Evolutionary conservation across 2,888 invertebrate species (phyloP).

Genomic region (Parasteatoda lunata): DNA sequence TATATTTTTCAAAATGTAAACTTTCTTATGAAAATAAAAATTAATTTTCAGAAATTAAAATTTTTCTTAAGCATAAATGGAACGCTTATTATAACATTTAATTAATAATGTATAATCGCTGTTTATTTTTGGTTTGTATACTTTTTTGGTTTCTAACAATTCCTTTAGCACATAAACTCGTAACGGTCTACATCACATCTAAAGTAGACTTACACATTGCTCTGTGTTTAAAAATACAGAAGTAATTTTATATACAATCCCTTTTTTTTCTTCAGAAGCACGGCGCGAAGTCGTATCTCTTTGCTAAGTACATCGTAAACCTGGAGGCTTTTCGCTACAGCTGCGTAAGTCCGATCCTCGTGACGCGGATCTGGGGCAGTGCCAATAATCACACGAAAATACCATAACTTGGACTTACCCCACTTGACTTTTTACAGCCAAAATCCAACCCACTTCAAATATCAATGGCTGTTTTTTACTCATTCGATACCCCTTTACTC

Average conservation of each 20-base stretch:
- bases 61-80: too few species aligned
- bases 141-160: too few species aligned
- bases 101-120: too few species aligned
- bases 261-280: slow-evolving; percentile 10
- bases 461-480: slow-evolving; percentile 11
- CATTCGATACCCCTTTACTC: background rate
- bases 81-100: too few species aligned
- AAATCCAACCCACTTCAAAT: slow-evolving; percentile 54
- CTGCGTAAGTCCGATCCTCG: slow-evolving; percentile 40
- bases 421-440: slow-evolving; percentile 29
- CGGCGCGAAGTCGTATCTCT: slow-evolving; percentile 63
- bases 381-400: slow-evolving; percentile 56
- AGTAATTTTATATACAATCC: slow-evolving; percentile 27
- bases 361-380: slow-evolving; percentile 38
- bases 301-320: slow-evolving; percentile 66
- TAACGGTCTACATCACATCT: too few species aligned
- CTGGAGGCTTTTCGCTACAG: slow-evolving; percentile 55
- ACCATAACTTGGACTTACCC: slow-evolving; percentile 64
- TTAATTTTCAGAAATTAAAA: too few species aligned
- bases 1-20: too few species aligned
- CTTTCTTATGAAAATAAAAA: too few species aligned
- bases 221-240: too few species aligned
- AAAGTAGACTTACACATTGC: too few species aligned
- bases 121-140: too few species aligned
- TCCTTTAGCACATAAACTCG: too few species aligned